Evolutionary conservation across 2,797 vertebrate genomes (phyloP).

Genomic region (Sternotherus odoratus): DNA sequence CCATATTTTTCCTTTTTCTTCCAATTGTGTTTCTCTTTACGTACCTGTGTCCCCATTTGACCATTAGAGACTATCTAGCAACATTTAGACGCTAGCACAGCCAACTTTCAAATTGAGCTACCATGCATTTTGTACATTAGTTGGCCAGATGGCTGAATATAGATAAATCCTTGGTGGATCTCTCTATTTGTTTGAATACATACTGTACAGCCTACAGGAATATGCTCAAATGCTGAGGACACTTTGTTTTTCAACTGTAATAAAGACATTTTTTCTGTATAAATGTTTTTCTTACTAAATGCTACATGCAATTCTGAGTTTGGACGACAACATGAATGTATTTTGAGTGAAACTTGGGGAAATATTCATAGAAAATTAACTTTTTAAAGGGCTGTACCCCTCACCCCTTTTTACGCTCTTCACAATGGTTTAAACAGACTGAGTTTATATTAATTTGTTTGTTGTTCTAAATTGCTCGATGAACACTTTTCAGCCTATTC

Average conservation of each 20-base stretch:
- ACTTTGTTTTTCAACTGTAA: background rate
- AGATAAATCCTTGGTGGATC: background rate
- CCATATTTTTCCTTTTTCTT: accelerated
- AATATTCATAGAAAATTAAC: background rate
- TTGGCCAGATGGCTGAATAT: background rate
- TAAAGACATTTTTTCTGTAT: background rate
- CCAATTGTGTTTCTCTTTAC: background rate
- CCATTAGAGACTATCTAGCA: background rate
- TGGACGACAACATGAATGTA: background rate
- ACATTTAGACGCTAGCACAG: accelerated
- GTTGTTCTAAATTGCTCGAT: background rate
- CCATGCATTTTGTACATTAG: background rate
- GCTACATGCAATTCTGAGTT: background rate
- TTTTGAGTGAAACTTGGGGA: background rate
- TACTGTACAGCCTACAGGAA: background rate
- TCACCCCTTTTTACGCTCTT: background rate
- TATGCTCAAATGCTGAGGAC: background rate
- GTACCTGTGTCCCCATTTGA: background rate
- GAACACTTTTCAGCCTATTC: background rate
- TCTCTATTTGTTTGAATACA: background rate
- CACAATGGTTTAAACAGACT: background rate
- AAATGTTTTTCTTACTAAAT: background rate
- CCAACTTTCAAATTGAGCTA: background rate
- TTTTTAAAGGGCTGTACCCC: background rate
- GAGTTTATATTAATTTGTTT: background rate